phyloP scores from a whole-genome alignment of 2,888 invertebrate genomes.

The Cryptophagus acutangulus region DNA sequence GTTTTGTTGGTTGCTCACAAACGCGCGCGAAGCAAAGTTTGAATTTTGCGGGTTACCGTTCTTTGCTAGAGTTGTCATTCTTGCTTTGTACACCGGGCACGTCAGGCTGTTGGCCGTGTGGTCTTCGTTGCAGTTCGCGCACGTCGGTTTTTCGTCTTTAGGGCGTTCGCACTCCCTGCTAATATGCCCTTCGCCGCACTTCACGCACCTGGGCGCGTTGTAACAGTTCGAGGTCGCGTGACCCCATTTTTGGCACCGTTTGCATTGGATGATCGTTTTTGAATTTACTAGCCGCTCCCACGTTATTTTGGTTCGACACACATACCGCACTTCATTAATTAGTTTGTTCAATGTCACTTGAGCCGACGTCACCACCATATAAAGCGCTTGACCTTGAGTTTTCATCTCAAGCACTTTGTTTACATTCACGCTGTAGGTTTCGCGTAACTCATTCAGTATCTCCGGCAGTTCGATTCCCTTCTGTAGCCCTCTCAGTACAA shows the following conservation, averaged over 20 bases:
- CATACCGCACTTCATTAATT: not conserved
- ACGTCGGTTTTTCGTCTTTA: not conserved
- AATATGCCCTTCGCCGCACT: constrained; percentile 4
- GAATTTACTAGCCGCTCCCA: not conserved
- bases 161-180: not conserved
- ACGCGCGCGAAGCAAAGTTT: no score
- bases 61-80: no score
- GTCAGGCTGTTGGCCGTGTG: not conserved
- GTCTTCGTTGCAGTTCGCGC: not conserved
- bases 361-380: not conserved
- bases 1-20: no score
- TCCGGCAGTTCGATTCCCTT: not conserved
- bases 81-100: not conserved
- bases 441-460: not conserved
- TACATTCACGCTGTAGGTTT: not conserved
- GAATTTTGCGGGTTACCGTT: no score
- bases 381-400: not conserved
- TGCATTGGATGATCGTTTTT: constrained; percentile 5
- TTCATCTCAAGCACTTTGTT: not conserved
- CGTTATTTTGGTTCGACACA: not conserved
- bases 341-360: not conserved
- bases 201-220: not conserved
- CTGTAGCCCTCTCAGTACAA: not conserved
- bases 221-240: constrained; percentile 3
- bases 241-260: constrained; percentile 8